phyloP scores from a whole-genome alignment of 1,140 invertebrate species.

The Meloidogyne exigua region DNA sequence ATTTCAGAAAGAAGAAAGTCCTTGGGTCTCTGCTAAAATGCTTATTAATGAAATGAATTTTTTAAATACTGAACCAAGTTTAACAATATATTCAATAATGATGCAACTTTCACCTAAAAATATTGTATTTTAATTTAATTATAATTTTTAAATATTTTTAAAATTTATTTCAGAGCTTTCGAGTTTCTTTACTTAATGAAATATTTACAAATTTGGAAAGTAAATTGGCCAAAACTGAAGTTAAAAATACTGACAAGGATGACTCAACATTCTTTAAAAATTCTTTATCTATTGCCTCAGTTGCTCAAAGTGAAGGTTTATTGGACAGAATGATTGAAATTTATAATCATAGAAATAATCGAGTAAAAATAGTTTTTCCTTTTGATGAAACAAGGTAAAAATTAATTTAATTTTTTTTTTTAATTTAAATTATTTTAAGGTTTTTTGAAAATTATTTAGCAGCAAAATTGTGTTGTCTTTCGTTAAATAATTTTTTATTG shows the following conservation, averaged over 20 bases:
- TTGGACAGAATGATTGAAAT: conserved; percentile 7
- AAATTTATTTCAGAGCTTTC: not conserved
- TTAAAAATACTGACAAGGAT: not conserved
- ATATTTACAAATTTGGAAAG: conserved; percentile 1
- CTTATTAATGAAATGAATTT: not conserved
- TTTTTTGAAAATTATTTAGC: conserved; percentile 13
- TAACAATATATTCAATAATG: not conserved
- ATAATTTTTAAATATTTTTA: no score
- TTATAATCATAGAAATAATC: conserved; percentile 7
- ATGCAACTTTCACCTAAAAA: not conserved
- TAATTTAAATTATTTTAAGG: not conserved
- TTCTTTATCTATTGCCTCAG: not conserved
- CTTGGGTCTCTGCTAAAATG: not conserved
- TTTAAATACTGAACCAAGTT: not conserved
- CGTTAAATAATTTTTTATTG: conserved; percentile 7
- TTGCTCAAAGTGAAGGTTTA: conserved; percentile 8
- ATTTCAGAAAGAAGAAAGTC: not conserved
- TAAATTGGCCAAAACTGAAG: not conserved
- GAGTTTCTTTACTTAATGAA: conserved; percentile 3
- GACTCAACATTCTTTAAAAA: conserved; percentile 9
- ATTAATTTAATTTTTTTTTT: no score
- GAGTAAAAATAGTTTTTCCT: not conserved
- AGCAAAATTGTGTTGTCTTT: conserved; percentile 12
- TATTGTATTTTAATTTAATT: not conserved
- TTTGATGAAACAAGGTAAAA: conserved; percentile 14